A percentile compares a stretch with the other conserved stretches of the same genome.
Conservation (phyloP, 2,888 invertebrate genomes). For the Lasioglossum calceatum region DNA sequence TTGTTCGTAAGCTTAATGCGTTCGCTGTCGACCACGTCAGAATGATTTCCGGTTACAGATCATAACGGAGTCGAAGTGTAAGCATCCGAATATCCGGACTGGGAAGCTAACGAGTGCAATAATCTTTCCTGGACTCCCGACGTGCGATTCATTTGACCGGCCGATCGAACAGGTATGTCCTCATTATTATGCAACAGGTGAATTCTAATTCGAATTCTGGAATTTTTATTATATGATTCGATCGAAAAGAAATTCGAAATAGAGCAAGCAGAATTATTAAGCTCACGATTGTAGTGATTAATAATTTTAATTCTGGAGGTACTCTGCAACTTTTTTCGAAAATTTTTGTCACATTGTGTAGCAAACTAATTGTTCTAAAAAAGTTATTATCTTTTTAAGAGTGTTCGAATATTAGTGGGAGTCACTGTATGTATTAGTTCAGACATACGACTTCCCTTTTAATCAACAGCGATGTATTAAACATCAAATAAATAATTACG, state of each 20-base stretch:
- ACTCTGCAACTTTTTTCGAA: neutral
- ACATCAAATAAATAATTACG: neutral
- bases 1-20: slow-evolving; percentile 32
- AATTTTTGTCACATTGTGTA: no score
- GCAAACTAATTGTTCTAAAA: no score
- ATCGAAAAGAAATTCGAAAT: neutral
- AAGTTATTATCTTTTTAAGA: no score
- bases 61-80: slow-evolving; percentile 44
- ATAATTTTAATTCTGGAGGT: neutral
- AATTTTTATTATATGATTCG: neutral
- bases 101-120: neutral
- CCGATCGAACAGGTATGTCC: neutral
- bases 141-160: neutral
- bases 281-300: neutral
- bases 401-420: no score
- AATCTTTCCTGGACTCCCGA: neutral
- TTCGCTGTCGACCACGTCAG: slow-evolving; percentile 37
- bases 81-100: slow-evolving; percentile 56
- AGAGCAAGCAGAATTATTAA: neutral
- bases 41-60: slow-evolving; percentile 55
- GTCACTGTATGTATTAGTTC: neutral
- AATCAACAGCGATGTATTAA: no score
- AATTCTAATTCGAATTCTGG: neutral
- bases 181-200: neutral
- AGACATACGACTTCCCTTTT: neutral